Base-by-base conservation (phyloP, 2,888 invertebrate species). In the Octodonta nipae region DNA sequence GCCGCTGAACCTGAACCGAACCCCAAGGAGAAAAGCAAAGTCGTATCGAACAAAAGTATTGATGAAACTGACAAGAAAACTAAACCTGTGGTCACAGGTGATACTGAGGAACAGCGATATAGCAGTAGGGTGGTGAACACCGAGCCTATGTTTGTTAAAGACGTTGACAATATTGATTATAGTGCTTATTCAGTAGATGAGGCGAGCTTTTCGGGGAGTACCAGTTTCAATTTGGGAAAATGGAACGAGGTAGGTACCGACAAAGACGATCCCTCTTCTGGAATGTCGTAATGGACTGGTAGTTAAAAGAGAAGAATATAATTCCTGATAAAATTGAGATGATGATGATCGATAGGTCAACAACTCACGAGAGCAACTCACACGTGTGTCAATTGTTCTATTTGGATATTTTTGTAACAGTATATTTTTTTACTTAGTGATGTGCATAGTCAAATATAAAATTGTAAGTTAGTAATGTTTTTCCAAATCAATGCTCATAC, bases 231-330 rank as follows among this genome's bases (percentile, higher is more conserved):
- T 41, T 37, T 34, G 10, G 45, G 46, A 27, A 40, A 35, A 11
- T 36, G 33, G 33, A 35, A 22, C 33, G 38, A 37, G 26, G 37
- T 37, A 25, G 58, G 54, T 16, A 49, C 51, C 3, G 63, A 63
- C 40, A 58, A 50, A 13, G 64, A 64, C 41, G 63, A 64, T 47
- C 61, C 63, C 12, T 63, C 63, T 16, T 64, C 63, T 16, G 64
- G 64, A 34, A 65, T 64, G 64, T 64, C 65, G 55, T 64, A 64
- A 26, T 22, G n/a, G n/a, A n/a, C n/a, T n/a, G n/a, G n/a, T n/a
- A n/a, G n/a, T n/a, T n/a, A n/a, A n/a, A n/a, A n/a, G n/a, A n/a
- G n/a, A n/a, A n/a, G n/a, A n/a, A n/a, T n/a, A n/a, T n/a, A n/a
- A n/a, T n/a, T n/a, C n/a, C n/a, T n/a, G n/a, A n/a, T n/a, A n/a